Conservation (phyloP, 2,888 invertebrate genomes). For the Lepidochrysops patricia region DNA sequence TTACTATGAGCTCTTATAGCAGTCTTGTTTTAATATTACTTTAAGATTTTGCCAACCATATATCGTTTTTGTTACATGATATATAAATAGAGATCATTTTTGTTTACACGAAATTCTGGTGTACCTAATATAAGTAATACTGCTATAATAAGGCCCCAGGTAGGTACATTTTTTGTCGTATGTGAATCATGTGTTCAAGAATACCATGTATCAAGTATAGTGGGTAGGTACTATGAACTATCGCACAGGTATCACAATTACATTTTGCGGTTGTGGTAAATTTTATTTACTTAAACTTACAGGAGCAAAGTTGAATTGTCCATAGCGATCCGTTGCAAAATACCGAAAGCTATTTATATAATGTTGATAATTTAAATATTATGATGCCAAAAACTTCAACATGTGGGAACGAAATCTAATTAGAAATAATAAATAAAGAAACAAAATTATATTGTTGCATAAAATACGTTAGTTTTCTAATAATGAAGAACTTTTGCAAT, state of each 20-base stretch:
- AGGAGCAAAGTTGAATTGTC: neutral
- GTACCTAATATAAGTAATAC: too few species aligned
- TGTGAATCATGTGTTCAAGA: too few species aligned
- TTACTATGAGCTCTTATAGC: too few species aligned
- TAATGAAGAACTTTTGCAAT: conserved; percentile 4
- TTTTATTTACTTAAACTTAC: conserved; percentile 43
- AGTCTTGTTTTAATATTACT: too few species aligned
- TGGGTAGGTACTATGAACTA: too few species aligned
- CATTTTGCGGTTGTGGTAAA: conserved; percentile 18
- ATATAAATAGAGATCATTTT: too few species aligned
- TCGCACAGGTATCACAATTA: neutral
- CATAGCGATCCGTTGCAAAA: neutral
- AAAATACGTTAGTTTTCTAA: neutral
- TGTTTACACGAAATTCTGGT: too few species aligned
- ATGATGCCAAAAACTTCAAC: neutral
- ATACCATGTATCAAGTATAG: too few species aligned
- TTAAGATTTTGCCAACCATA: too few species aligned
- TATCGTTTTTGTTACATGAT: too few species aligned
- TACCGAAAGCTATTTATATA: neutral
- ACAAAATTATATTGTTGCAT: neutral
- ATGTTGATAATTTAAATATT: neutral
- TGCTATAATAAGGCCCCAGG: too few species aligned
- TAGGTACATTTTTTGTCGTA: too few species aligned
- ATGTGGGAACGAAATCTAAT: neutral
- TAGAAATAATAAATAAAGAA: neutral